These are phyloP conservation scores for Myocastor coypus DNA, from an alignment of 2,113 vertebrate species.

Conservation along the genomic window DNA sequence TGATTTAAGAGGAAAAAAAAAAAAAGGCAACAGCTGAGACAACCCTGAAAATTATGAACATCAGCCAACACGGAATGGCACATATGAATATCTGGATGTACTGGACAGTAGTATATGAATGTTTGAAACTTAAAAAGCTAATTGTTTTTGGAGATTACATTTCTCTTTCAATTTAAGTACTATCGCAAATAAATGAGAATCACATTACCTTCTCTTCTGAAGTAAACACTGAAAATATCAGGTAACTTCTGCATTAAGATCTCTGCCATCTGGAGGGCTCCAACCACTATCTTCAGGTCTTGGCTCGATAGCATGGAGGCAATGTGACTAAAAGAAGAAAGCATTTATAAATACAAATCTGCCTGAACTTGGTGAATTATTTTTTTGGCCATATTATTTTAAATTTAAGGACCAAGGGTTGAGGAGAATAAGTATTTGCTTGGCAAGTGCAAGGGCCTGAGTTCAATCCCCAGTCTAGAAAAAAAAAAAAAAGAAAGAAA, in stretches of 20 bases:
- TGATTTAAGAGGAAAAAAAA: not conserved
- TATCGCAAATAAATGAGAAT: not conserved
- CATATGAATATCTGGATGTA: not conserved
- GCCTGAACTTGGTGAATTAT: not conserved
- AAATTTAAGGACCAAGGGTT: not conserved
- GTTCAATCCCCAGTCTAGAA: too few relatives aligned
- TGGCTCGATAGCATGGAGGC: slow-evolving; percentile 99
- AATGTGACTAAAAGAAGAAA: slow-evolving; percentile 94
- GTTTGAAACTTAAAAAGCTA: not conserved
- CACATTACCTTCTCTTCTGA: slow-evolving; percentile 97
- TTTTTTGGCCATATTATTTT: slow-evolving; percentile 47
- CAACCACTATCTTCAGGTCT: slow-evolving; percentile 99
- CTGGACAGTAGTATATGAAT: not conserved
- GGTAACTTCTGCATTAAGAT: slow-evolving; percentile 99
- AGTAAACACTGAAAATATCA: slow-evolving; percentile 99
- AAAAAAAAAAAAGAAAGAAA: too few relatives aligned
- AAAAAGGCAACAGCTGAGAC: not conserved
- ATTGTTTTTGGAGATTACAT: not conserved
- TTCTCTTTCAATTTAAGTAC: not conserved
- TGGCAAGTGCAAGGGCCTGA: too few relatives aligned
- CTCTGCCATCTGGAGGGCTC: slow-evolving; percentile 99
- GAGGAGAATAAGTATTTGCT: too few relatives aligned
- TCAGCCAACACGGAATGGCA: not conserved
- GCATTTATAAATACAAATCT: slow-evolving; percentile 49
- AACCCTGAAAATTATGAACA: not conserved